Conservation (phyloP, 2,888 invertebrate species). For the Trissolcus brochymenae region DNA sequence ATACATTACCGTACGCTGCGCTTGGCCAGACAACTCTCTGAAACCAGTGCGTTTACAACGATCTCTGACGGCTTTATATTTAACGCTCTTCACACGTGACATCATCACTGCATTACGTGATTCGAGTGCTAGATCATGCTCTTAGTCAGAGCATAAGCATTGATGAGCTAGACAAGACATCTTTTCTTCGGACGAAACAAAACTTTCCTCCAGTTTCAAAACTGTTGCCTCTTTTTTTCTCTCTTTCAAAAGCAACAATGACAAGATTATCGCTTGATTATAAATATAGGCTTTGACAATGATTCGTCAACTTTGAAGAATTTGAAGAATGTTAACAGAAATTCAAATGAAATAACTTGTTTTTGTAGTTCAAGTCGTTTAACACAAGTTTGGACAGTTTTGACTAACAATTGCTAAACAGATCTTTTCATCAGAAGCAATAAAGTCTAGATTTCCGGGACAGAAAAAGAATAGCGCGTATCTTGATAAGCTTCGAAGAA, state of each 20-base stretch:
- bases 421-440: conserved; percentile 20
- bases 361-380: no score
- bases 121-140: conserved; percentile 64
- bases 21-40: conserved; percentile 58
- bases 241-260: no score
- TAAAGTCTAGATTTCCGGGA: conserved; percentile 29
- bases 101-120: conserved; percentile 76
- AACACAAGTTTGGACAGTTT: no score
- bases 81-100: conserved; percentile 75
- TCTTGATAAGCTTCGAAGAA: conserved; percentile 60
- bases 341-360: no score
- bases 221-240: no score
- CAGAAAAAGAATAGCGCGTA: conserved; percentile 37
- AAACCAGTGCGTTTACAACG: conserved; percentile 56
- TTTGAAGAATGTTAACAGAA: no score
- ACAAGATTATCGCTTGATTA: not conserved
- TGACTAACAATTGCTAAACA: conserved; percentile 16
- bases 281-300: no score
- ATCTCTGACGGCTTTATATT: conserved; percentile 72
- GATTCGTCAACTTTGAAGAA: not conserved
- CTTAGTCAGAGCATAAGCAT: conserved; percentile 38
- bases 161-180: conserved; percentile 52
- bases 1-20: conserved; percentile 63
- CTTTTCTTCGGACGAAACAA: conserved; percentile 27
- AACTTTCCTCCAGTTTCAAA: conserved; percentile 4